Evolutionary conservation across 2,888 invertebrate genomes (phyloP).

Genomic region (Saturnia japonica): DNA sequence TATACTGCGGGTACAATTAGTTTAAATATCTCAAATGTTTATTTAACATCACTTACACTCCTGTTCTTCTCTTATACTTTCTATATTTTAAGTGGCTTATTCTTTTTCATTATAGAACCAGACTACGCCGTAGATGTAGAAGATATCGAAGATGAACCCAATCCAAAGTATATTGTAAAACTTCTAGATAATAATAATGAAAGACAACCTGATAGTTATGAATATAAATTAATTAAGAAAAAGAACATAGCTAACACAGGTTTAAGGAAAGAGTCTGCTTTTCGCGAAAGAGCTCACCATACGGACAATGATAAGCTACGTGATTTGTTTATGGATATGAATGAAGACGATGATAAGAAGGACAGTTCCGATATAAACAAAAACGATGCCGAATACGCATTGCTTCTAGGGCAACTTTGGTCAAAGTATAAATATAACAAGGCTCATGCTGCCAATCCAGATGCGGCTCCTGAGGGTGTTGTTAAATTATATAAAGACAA

Average conservation of each 20-base stretch:
- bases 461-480: slow-evolving; percentile 67
- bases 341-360: slow-evolving; percentile 57
- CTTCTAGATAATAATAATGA: slow-evolving; percentile 68
- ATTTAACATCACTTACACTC: background rate
- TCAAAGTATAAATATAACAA: slow-evolving; percentile 80
- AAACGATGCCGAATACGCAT: slow-evolving; percentile 78
- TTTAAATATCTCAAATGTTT: background rate
- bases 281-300: slow-evolving; percentile 71
- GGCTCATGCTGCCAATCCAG: slow-evolving; percentile 56
- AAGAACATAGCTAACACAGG: slow-evolving; percentile 56
- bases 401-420: slow-evolving; percentile 80
- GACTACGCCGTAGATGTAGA: slow-evolving; percentile 66
- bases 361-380: slow-evolving; percentile 56
- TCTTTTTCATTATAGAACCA: slow-evolving; percentile 40
- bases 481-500: slow-evolving; percentile 75
- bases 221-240: slow-evolving; percentile 80
- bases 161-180: slow-evolving; percentile 65
- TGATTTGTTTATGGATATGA: slow-evolving; percentile 66
- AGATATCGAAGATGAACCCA: slow-evolving; percentile 60
- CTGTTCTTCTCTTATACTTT: background rate
- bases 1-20: too few relatives aligned
- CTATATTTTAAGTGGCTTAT: background rate
- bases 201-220: slow-evolving; percentile 76
- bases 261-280: slow-evolving; percentile 65
- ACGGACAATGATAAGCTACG: slow-evolving; percentile 68